Conservation (phyloP, 2,113 vertebrate genomes). For the Electrona antarctica region DNA sequence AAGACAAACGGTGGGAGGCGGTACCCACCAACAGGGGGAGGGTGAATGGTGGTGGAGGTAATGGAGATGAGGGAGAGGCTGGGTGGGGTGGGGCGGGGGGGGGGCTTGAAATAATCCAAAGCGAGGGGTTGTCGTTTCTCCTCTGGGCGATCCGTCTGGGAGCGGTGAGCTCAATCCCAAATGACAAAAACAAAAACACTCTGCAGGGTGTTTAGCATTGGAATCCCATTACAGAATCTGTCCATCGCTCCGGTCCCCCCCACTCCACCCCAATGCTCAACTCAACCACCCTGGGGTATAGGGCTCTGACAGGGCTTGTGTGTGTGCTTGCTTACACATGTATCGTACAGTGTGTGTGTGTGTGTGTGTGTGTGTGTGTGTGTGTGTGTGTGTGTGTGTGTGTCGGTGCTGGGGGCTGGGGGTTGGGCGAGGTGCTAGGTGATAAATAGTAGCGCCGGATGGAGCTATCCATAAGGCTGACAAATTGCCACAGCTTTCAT, state of each 20-base stretch:
- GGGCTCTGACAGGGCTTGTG: slow-evolving; percentile 42
- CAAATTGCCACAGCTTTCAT: slow-evolving; percentile 82
- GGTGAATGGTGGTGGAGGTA: slow-evolving; percentile 32
- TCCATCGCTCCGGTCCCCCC: slow-evolving; percentile 58
- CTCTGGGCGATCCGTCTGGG: slow-evolving; percentile 64
- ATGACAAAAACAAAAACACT: slow-evolving; percentile 71
- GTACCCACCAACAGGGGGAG: slow-evolving; percentile 27
- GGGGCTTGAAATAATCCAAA: slow-evolving; percentile 61
- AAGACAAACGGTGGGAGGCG: slow-evolving; percentile 65
- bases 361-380: slow-evolving; percentile 5
- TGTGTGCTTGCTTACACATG: slow-evolving; percentile 29
- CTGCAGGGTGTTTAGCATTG: slow-evolving; percentile 73
- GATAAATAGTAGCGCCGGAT: slow-evolving; percentile 77
- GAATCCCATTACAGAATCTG: slow-evolving; percentile 73
- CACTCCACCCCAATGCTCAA: slow-evolving; percentile 28
- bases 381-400: slow-evolving; percentile 21
- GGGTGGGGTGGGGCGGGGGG: slow-evolving; percentile 3
- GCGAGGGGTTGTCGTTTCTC: slow-evolving; percentile 44
- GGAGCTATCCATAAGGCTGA: slow-evolving; percentile 79
- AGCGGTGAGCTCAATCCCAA: slow-evolving; percentile 61
- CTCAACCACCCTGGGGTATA: slow-evolving; percentile 45
- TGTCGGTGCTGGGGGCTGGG: slow-evolving; percentile 36
- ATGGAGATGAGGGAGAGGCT: slow-evolving; percentile 30
- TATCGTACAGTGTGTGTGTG: neutral
- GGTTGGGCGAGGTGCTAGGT: slow-evolving; percentile 57